Conservation (phyloP, 2,888 invertebrate species). For the Acanthococcus lagerstroemiae region DNA sequence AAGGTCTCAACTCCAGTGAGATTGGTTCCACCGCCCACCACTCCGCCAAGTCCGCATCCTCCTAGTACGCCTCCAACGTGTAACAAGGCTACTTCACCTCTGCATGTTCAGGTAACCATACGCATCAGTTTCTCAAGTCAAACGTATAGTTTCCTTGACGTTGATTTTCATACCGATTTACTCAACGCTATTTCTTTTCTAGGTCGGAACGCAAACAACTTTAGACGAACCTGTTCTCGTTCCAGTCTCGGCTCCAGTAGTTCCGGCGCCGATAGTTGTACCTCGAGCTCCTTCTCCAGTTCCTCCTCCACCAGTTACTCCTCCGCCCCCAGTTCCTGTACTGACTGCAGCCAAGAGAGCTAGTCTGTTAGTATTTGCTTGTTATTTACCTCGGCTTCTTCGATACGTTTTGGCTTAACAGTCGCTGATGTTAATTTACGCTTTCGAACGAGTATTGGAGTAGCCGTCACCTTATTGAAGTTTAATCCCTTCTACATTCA, state of each 20-base stretch:
- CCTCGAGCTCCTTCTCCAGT: constrained; percentile 33
- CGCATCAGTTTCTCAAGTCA: no score
- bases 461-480: no score
- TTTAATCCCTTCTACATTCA: no score
- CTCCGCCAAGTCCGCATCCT: constrained; percentile 36
- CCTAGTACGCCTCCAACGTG: constrained; percentile 36
- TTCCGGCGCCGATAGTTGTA: constrained; percentile 3
- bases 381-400: no score
- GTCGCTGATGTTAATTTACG: no score
- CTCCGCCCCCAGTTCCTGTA: background rate
- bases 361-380: no score
- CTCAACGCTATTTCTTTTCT: constrained; percentile 34
- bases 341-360: no score
- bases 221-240: constrained; percentile 23
- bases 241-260: no score
- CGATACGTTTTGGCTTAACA: no score
- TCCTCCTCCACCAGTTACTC: constrained; percentile 28
- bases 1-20: constrained; percentile 37
- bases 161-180: no score
- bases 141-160: no score
- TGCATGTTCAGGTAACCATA: constrained; percentile 40
- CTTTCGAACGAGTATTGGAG: no score
- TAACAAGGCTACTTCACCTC: constrained; percentile 39
- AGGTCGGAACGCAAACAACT: constrained; percentile 38
- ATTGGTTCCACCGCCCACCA: constrained; percentile 34